Evolutionary conservation across 2,113 vertebrate species (phyloP).

Genomic region (Pelodiscus sinensis): DNA sequence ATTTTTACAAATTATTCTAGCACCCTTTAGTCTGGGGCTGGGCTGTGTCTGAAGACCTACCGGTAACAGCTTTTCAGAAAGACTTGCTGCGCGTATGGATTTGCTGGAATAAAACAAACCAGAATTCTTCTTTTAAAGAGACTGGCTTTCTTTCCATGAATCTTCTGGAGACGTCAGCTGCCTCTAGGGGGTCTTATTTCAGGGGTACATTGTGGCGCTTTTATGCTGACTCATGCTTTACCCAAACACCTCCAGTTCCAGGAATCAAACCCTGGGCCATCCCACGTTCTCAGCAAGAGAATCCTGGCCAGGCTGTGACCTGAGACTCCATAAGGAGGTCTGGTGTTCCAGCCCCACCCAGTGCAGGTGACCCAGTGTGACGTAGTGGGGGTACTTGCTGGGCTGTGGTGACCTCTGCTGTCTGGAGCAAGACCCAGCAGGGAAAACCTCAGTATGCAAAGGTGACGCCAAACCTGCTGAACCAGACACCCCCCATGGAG

Average conservation of each 20-base stretch:
- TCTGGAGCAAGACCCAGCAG: no score
- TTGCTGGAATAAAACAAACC: neutral
- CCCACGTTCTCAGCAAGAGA: neutral
- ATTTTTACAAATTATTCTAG: no score
- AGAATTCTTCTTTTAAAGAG: neutral
- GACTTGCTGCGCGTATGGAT: neutral
- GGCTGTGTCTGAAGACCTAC: neutral
- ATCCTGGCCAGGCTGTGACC: neutral
- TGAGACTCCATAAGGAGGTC: neutral
- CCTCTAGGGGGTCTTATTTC: neutral
- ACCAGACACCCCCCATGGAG: no score
- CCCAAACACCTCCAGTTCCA: neutral
- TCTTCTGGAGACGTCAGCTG: neutral
- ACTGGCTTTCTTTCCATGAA: fast-evolving
- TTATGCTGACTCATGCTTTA: neutral
- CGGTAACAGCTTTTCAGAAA: neutral
- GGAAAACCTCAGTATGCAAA: no score
- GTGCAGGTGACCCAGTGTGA: no score
- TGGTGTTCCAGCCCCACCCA: neutral
- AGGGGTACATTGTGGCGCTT: neutral
- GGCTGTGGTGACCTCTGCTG: no score
- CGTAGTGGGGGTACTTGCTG: no score
- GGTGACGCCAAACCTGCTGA: no score
- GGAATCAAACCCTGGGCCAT: neutral
- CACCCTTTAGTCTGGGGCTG: no score